phyloP scores from a whole-genome alignment of 2,888 invertebrate species.

The Esperia sulphurella region DNA sequence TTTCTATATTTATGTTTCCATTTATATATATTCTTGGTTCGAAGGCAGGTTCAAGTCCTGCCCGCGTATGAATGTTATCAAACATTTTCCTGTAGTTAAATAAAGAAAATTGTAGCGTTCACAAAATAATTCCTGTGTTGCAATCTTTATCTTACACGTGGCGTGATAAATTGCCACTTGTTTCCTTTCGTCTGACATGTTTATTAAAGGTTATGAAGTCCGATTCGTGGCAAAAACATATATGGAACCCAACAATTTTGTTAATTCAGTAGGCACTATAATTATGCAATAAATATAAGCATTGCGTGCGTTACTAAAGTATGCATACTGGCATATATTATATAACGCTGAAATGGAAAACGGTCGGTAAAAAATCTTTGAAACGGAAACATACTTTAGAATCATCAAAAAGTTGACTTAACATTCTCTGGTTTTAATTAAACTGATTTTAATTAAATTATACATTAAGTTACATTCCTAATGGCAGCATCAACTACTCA shows the following conservation, averaged over 20 bases:
- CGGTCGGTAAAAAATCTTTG: neutral
- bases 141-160: neutral
- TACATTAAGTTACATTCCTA: too few relatives aligned
- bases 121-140: neutral
- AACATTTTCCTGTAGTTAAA: neutral
- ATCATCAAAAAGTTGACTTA: too few relatives aligned
- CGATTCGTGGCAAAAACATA: constrained; percentile 2
- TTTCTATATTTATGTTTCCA: too few relatives aligned
- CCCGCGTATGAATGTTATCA: neutral
- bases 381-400: too few relatives aligned
- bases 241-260: constrained; percentile 7
- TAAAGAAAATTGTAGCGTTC: neutral
- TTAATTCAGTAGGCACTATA: neutral
- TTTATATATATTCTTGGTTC: too few relatives aligned
- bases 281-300: constrained; percentile 1
- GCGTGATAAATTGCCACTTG: constrained; percentile 6
- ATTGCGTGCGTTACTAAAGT: neutral
- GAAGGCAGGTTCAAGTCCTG: too few relatives aligned
- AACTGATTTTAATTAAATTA: too few relatives aligned
- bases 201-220: constrained; percentile 9
- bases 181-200: constrained; percentile 4
- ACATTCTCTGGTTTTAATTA: too few relatives aligned
- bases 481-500: too few relatives aligned
- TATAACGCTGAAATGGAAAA: neutral
- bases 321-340: too few relatives aligned